phyloP scores from a whole-genome alignment of 2,888 invertebrate genomes.

The Lordiphosa fenestrarum region DNA sequence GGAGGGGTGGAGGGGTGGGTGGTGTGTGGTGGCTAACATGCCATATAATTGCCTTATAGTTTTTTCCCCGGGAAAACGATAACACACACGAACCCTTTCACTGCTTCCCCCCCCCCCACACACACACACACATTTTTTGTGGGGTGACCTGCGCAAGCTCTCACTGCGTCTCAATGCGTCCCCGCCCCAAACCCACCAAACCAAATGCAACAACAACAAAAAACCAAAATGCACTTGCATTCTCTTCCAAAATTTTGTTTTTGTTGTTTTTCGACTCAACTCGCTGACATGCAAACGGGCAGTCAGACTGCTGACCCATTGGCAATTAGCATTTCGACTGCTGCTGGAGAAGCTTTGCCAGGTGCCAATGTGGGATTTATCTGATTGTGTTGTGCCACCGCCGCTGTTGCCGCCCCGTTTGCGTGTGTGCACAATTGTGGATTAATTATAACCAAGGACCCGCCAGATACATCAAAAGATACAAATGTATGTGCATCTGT shows the following conservation, averaged over 20 bases:
- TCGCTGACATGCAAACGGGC: not conserved
- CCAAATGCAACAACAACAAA: too few species aligned
- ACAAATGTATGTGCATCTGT: not conserved
- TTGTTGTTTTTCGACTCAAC: not conserved
- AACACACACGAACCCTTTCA: conserved; percentile 41
- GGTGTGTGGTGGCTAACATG: conserved; percentile 8
- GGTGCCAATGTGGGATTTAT: conserved; percentile 59
- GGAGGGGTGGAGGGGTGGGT: not conserved
- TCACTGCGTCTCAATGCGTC: conserved; percentile 37
- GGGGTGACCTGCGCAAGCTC: conserved; percentile 67
- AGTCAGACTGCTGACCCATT: too few species aligned
- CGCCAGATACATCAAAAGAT: conserved; percentile 50
- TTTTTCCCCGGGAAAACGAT: conserved; percentile 43
- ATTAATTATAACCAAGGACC: conserved; percentile 74
- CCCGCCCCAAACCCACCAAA: too few species aligned
- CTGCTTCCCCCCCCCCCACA: conserved; percentile 14
- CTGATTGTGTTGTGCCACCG: conserved; percentile 40
- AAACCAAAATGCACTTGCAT: too few species aligned
- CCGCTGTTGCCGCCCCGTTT: conserved; percentile 4
- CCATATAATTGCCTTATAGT: conserved; percentile 68
- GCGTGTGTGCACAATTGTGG: conserved; percentile 52
- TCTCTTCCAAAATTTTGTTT: too few species aligned
- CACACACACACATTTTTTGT: conserved; percentile 30
- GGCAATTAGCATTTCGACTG: conserved; percentile 4
- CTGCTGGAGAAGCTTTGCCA: conserved; percentile 11